Percentiles rank a stretch among this genome's conserved stretches.
Conservation (phyloP, 2,888 invertebrate genomes). For the Aporophyla lueneburgensis region DNA sequence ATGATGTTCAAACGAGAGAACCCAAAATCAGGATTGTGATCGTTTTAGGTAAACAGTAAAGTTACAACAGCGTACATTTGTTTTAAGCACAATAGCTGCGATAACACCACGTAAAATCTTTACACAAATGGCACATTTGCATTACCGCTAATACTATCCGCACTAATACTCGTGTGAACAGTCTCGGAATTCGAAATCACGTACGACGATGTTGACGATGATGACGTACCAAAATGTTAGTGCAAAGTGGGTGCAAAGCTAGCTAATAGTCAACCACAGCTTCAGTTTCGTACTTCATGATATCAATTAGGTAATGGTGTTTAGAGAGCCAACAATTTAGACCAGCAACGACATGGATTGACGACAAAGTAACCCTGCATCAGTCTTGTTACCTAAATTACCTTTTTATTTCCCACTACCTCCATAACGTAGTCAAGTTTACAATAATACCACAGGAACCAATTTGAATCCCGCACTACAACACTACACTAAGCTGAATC, state of each 20-base stretch:
- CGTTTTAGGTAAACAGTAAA: not conserved
- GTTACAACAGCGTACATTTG: not conserved
- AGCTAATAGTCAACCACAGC: not conserved
- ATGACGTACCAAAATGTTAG: conserved; percentile 14
- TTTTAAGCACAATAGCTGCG: not conserved
- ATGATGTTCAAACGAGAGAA: not conserved
- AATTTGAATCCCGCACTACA: not conserved
- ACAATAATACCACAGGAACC: not conserved
- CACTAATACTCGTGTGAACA: not conserved
- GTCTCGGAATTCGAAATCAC: not conserved
- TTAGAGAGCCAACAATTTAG: conserved; percentile 16
- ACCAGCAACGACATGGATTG: not conserved
- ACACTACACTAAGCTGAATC: not conserved
- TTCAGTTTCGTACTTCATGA: not conserved
- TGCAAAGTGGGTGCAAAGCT: not conserved
- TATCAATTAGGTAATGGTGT: conserved; percentile 6
- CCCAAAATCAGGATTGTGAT: not conserved
- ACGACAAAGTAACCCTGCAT: not conserved
- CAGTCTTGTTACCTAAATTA: not conserved
- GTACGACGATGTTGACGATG: no score
- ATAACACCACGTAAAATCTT: not conserved
- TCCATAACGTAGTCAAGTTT: no score
- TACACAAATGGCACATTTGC: not conserved
- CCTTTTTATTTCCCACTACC: not conserved
- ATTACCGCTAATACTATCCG: not conserved